A percentile compares a stretch with the other conserved stretches of the same genome.
Evolutionary conservation across 2,888 invertebrate species (phyloP).

Genomic region (Calephelis perditalis): DNA sequence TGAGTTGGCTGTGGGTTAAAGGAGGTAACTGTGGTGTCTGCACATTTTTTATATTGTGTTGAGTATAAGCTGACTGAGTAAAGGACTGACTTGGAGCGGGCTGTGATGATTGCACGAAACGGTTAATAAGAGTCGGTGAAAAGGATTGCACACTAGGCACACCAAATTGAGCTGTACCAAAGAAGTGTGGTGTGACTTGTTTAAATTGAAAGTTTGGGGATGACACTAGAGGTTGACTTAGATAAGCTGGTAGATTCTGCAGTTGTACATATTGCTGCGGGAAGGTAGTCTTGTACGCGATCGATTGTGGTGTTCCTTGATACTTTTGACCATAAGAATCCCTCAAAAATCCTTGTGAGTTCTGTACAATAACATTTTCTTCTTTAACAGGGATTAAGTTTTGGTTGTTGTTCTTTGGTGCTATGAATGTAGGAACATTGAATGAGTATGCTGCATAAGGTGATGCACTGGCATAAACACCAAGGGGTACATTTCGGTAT

Average conservation of each 20-base stretch:
- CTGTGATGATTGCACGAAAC: not conserved
- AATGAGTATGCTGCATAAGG: constrained; percentile 61
- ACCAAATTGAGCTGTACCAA: constrained; percentile 48
- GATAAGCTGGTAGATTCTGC: constrained; percentile 61
- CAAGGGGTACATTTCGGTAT: constrained; percentile 50
- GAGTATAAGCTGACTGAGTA: constrained; percentile 36
- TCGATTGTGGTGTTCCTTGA: constrained; percentile 47
- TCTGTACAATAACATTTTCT: constrained; percentile 42
- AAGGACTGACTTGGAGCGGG: not conserved
- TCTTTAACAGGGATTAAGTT: constrained; percentile 46
- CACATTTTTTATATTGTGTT: constrained; percentile 41
- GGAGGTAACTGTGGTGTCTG: constrained; percentile 34
- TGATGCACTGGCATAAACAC: constrained; percentile 57
- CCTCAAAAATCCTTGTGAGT: constrained; percentile 48
- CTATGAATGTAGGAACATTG: constrained; percentile 46
- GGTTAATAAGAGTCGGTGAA: constrained; percentile 31
- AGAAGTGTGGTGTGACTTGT: constrained; percentile 46
- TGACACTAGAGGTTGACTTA: constrained; percentile 57
- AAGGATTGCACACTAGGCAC: constrained; percentile 44
- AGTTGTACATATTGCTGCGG: constrained; percentile 62
- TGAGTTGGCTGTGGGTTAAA: constrained; percentile 30
- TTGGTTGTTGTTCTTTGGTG: constrained; percentile 43
- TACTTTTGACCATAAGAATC: constrained; percentile 68
- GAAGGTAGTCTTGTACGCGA: constrained; percentile 51
- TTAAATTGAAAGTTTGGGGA: constrained; percentile 47